Evolutionary conservation across 2,113 vertebrate genomes (phyloP).

Genomic region (Varanus komodoensis): DNA sequence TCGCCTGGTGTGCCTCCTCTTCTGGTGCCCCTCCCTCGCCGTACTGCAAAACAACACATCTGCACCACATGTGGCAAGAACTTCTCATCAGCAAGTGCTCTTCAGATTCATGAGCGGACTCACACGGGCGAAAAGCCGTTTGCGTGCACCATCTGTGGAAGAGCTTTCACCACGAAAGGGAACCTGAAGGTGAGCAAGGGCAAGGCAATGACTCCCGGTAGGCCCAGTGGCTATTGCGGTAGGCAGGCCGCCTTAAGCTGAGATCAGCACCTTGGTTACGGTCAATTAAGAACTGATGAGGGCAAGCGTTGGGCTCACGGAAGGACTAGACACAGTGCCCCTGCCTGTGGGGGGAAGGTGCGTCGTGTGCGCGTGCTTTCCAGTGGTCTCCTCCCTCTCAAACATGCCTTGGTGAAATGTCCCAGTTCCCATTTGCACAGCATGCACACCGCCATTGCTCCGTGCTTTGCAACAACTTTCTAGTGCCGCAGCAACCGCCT

Average conservation of each 20-base stretch:
- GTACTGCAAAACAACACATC: constrained; percentile 91
- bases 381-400: background rate
- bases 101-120: constrained; percentile 97
- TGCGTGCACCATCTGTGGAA: constrained; percentile 92
- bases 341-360: no score
- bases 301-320: no score
- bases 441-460: no score
- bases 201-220: background rate
- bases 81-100: constrained; percentile 95
- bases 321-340: no score
- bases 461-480: no score
- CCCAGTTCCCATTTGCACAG: background rate
- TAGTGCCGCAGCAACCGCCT: no score
- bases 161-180: constrained; percentile 97
- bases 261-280: no score
- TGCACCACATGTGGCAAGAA: constrained; percentile 92
- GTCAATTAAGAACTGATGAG: no score
- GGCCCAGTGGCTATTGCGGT: background rate
- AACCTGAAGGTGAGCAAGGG: constrained; percentile 89
- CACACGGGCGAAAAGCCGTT: constrained; percentile 98
- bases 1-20: constrained; percentile 82
- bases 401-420: background rate
- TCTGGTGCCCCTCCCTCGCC: constrained; percentile 79
- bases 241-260: background rate
- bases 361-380: no score